These are phyloP conservation scores for Ormyrus rosae DNA, from an alignment of 2,888 invertebrate genomes.

Conservation along the genomic window DNA sequence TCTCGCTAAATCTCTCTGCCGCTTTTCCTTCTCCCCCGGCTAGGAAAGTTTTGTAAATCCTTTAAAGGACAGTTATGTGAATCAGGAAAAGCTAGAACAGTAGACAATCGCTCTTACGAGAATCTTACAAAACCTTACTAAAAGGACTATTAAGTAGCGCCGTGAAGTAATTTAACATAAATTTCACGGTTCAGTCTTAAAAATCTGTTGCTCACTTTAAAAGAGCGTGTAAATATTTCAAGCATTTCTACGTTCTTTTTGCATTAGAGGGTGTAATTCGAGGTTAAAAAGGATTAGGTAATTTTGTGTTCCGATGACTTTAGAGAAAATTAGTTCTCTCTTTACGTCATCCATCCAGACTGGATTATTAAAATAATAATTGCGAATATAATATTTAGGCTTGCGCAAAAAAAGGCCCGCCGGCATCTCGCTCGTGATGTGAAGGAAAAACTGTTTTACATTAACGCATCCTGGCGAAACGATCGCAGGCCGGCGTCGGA, in stretches of 20 bases:
- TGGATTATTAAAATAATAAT: too few species aligned
- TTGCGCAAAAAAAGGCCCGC: too few species aligned
- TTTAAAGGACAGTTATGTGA: slow-evolving; percentile 35
- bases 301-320: too few species aligned
- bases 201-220: neutral
- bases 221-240: neutral
- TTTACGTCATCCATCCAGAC: too few species aligned
- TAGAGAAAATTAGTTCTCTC: too few species aligned
- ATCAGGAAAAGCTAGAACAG: slow-evolving; percentile 21
- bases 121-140: neutral
- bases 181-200: neutral
- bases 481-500: slow-evolving; percentile 6
- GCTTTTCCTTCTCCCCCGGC: neutral
- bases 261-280: too few species aligned
- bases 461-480: neutral
- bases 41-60: slow-evolving; percentile 23
- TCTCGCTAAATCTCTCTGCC: slow-evolving; percentile 27
- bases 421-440: neutral
- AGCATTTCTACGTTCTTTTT: too few species aligned
- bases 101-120: slow-evolving; percentile 32
- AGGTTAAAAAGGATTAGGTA: too few species aligned
- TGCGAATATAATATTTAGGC: too few species aligned
- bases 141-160: slow-evolving; percentile 2
- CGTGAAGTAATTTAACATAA: slow-evolving; percentile 5
- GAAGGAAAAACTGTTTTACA: neutral